phyloP scores from a whole-genome alignment of 2,888 invertebrate species.

The Caprella mutica region DNA sequence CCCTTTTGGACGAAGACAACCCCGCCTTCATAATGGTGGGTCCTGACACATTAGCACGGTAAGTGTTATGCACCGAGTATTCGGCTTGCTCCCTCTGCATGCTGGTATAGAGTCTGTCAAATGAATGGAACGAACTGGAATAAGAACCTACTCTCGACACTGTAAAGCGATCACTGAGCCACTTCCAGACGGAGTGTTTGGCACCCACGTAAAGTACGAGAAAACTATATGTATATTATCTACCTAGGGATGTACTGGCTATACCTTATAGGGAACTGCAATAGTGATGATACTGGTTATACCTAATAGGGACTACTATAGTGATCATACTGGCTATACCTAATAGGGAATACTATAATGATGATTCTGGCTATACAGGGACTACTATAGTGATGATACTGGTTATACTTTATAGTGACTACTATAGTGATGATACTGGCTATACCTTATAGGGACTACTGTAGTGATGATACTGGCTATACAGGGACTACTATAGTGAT shows the following conservation, averaged over 20 bases:
- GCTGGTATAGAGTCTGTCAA: too few relatives aligned
- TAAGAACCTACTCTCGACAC: too few relatives aligned
- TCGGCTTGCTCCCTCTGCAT: not conserved
- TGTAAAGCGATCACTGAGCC: too few relatives aligned
- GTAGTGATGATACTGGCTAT: not conserved
- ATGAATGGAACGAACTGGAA: not conserved
- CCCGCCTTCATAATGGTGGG: not conserved
- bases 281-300: too few relatives aligned
- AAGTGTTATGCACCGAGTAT: not conserved
- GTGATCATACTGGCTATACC: too few relatives aligned
- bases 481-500: not conserved
- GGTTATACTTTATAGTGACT: not conserved
- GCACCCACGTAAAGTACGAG: too few relatives aligned
- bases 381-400: not conserved
- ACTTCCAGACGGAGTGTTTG: too few relatives aligned
- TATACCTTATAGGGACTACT: not conserved
- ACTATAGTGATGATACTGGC: not conserved
- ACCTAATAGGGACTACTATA: too few relatives aligned
- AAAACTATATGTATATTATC: too few relatives aligned
- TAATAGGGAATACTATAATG: not conserved
- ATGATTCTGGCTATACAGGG: not conserved
- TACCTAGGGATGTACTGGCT: too few relatives aligned
- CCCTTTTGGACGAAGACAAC: not conserved
- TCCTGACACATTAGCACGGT: not conserved
- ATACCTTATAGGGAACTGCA: too few relatives aligned